A percentile compares a stretch with the other conserved stretches of the same genome.
These are phyloP conservation scores for Tapirus indicus DNA, from an alignment of 2,797 vertebrate species.

Conservation along the genomic window DNA sequence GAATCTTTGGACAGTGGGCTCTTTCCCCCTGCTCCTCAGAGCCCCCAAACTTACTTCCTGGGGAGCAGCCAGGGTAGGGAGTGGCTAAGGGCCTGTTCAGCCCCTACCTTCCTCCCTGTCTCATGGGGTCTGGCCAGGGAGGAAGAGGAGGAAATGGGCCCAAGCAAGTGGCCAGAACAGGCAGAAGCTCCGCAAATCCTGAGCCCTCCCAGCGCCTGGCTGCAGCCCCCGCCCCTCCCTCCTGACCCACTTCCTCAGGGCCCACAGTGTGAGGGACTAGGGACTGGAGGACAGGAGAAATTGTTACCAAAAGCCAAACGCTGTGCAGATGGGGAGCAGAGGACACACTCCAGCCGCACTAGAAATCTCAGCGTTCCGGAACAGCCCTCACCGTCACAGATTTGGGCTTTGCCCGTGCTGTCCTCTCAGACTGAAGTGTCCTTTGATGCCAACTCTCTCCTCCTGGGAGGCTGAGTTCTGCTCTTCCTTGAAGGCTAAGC, in stretches of 20 bases:
- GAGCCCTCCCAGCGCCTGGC: neutral
- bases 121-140: neutral
- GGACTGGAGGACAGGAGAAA: neutral
- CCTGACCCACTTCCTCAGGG: constrained; percentile 66
- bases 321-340: neutral
- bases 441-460: neutral
- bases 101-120: neutral
- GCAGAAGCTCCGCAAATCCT: neutral
- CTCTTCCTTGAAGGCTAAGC: neutral
- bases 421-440: neutral
- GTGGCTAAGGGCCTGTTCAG: neutral
- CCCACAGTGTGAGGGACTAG: neutral
- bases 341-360: neutral
- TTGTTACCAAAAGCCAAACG: neutral
- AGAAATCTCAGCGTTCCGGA: neutral
- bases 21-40: neutral
- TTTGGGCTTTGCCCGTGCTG: neutral
- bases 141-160: neutral
- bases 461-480: neutral
- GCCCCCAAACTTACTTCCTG: neutral
- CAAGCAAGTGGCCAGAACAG: neutral
- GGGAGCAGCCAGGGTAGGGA: neutral
- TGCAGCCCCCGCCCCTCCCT: neutral
- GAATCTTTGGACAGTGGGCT: neutral
- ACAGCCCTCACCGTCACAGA: neutral